phyloP scores from a whole-genome alignment of 2,888 invertebrate species.

The Andrena praecox region DNA sequence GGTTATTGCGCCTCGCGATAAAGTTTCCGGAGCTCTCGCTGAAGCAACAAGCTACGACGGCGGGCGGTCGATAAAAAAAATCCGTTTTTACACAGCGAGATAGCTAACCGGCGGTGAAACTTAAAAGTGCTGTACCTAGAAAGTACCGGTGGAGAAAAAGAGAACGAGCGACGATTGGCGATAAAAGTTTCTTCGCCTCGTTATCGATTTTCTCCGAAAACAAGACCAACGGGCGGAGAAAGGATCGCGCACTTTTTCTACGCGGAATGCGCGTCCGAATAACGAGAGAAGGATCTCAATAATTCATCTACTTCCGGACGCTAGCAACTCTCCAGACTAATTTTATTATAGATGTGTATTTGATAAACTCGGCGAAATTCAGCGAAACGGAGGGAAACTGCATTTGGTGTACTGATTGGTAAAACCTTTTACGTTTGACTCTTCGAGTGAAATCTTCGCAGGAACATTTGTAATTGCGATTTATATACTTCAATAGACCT shows the following conservation, averaged over 20 bases:
- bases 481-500: no score
- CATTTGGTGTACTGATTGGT: neutral
- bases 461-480: no score
- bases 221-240: neutral
- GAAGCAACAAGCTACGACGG: neutral
- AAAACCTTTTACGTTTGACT: neutral
- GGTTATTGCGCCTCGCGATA: neutral
- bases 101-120: conserved; percentile 19
- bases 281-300: neutral
- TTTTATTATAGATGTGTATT: neutral
- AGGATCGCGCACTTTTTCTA: neutral
- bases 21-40: conserved; percentile 12
- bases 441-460: no score
- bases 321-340: neutral
- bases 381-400: neutral
- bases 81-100: conserved; percentile 17
- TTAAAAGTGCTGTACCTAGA: conserved; percentile 8
- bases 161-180: neutral
- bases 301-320: neutral
- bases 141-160: neutral
- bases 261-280: neutral
- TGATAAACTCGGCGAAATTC: neutral
- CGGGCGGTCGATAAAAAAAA: conserved; percentile 4
- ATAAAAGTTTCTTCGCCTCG: conserved; percentile 24
- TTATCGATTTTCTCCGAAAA: conserved; percentile 27